These are phyloP conservation scores for Dicycla oo DNA, from an alignment of 2,888 invertebrate genomes.

Conservation along the genomic window DNA sequence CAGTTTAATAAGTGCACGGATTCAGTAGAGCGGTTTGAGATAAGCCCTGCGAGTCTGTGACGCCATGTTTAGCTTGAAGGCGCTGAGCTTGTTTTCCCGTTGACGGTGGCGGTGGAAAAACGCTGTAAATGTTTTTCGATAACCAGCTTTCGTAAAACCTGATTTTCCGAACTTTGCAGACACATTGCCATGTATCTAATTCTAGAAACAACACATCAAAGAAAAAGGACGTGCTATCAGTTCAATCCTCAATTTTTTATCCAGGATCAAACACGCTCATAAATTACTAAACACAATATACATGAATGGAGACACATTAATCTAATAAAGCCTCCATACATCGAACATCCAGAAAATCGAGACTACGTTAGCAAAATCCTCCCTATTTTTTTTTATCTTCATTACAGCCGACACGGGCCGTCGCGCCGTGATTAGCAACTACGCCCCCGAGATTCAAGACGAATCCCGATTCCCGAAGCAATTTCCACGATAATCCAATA, in stretches of 20 bases:
- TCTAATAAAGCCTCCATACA: conserved; percentile 1
- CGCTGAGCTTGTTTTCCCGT: conserved; percentile 29
- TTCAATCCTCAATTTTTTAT: neutral
- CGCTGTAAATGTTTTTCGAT: neutral
- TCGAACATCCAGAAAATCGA: conserved; percentile 5
- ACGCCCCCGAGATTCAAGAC: conserved; percentile 40
- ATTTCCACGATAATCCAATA: conserved; percentile 51
- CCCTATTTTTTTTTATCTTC: conserved; percentile 44
- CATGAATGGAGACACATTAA: neutral
- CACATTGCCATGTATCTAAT: neutral
- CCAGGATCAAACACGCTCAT: neutral
- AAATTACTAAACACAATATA: neutral
- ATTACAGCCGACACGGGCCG: conserved; percentile 27
- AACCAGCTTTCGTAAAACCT: neutral
- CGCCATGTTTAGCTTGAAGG: conserved; percentile 25
- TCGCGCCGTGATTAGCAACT: conserved; percentile 42
- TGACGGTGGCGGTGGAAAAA: too few relatives aligned
- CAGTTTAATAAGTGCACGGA: conserved; percentile 25
- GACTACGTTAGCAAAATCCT: neutral
- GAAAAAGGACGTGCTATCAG: neutral
- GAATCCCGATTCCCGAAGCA: conserved; percentile 47
- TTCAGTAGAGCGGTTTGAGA: conserved; percentile 28
- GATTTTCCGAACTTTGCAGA: neutral
- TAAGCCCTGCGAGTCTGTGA: conserved; percentile 26
- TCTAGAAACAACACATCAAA: neutral